Conservation (phyloP, 2,888 invertebrate species). For the Iphiclides podalirius region DNA sequence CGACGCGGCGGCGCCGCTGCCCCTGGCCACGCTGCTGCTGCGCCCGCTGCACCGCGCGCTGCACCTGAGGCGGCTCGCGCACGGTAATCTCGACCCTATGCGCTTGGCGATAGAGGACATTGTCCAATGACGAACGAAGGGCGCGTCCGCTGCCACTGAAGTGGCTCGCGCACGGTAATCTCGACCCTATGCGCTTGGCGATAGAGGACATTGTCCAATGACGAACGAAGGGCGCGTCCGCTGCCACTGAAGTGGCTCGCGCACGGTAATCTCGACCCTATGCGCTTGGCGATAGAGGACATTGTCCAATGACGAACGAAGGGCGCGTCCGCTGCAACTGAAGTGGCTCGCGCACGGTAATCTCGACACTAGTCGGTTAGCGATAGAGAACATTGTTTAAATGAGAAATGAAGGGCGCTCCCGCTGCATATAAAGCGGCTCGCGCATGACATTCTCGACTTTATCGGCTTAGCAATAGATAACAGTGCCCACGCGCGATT, state of each 20-base stretch:
- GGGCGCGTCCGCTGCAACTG: slow-evolving; percentile 61
- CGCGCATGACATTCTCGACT: background rate
- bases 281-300: no score
- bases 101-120: no score
- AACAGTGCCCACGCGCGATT: no score
- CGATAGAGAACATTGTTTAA: no score
- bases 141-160: slow-evolving; percentile 73
- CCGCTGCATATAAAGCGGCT: background rate
- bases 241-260: slow-evolving; percentile 79
- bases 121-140: no score
- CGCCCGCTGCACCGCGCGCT: slow-evolving; percentile 93
- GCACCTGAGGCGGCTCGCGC: slow-evolving; percentile 84
- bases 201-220: no score
- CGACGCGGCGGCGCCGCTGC: slow-evolving; percentile 85
- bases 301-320: no score
- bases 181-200: no score
- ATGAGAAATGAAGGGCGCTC: no score
- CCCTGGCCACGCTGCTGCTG: slow-evolving; percentile 91
- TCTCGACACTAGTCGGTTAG: background rate
- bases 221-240: background rate
- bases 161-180: slow-evolving; percentile 45
- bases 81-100: slow-evolving; percentile 24
- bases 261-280: slow-evolving; percentile 25
- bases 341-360: slow-evolving; percentile 62
- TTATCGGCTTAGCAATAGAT: background rate